phyloP scores from a whole-genome alignment of 1,140 invertebrate genomes.

The Maniola jurtina region DNA sequence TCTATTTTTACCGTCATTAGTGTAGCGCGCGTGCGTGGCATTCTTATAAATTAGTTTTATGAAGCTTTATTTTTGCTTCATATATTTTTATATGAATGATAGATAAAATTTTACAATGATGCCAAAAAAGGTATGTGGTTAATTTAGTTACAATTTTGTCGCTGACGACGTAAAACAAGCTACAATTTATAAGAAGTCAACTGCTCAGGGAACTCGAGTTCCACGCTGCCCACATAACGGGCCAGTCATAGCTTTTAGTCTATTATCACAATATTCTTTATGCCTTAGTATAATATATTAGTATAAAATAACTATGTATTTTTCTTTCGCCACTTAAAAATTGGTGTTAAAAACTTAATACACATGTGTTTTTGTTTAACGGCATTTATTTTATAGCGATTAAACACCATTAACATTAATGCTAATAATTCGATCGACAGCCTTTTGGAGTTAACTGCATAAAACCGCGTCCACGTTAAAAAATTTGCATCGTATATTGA shows the following conservation, averaged over 20 bases:
- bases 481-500: no score
- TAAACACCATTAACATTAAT: neutral
- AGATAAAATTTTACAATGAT: slow-evolving; percentile 23
- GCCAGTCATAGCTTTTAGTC: slow-evolving; percentile 3
- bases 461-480: no score
- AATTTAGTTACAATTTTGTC: slow-evolving; percentile 23
- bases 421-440: neutral
- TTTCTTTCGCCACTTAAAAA: neutral
- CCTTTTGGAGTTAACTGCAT: no score
- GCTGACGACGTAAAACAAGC: slow-evolving; percentile 8
- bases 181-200: slow-evolving; percentile 16
- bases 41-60: neutral
- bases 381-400: slow-evolving; percentile 11
- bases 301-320: neutral
- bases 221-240: neutral
- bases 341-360: neutral
- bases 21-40: neutral
- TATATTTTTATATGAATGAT: slow-evolving; percentile 23
- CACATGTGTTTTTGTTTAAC: slow-evolving; percentile 5
- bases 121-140: slow-evolving; percentile 29
- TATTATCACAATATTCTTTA: slow-evolving; percentile 16
- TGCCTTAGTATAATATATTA: slow-evolving; percentile 7
- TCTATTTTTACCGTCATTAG: neutral
- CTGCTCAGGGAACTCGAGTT: slow-evolving; percentile 17
- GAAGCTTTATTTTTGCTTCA: slow-evolving; percentile 22